Evolutionary conservation across 2,113 vertebrate species (phyloP).

Genomic region (Cyprichromis sp.): DNA sequence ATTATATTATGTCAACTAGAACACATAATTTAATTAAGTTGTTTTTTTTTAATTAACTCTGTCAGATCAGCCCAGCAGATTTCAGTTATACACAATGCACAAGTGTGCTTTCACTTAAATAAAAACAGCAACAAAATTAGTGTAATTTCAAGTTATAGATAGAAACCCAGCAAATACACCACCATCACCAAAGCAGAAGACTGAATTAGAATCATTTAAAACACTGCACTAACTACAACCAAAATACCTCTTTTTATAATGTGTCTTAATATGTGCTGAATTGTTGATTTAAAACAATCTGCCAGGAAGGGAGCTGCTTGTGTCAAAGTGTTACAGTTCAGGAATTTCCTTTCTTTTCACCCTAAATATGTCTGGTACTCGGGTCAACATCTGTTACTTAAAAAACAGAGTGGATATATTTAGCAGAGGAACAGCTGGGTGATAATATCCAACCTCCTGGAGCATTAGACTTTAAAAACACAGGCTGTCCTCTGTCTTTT

Average conservation of each 20-base stretch:
- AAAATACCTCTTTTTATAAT: background rate
- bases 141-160: background rate
- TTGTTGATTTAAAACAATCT: background rate
- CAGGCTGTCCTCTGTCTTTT: background rate
- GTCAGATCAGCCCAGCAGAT: background rate
- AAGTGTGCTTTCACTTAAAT: background rate
- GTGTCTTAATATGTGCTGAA: background rate
- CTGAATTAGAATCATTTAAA: accelerated
- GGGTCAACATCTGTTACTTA: background rate
- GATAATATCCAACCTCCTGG: background rate
- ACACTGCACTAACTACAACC: background rate
- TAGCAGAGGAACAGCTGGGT: background rate
- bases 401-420: background rate
- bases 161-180: background rate
- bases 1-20: background rate
- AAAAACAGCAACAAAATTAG: background rate
- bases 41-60: background rate
- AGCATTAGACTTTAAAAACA: background rate
- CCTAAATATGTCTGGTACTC: background rate
- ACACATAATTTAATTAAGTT: background rate
- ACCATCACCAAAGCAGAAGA: background rate
- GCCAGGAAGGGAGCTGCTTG: background rate
- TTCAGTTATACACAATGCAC: background rate
- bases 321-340: background rate
- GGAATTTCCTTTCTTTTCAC: background rate